These are phyloP conservation scores for Carabus problematicus DNA, from an alignment of 2,888 invertebrate genomes.

Conservation along the genomic window DNA sequence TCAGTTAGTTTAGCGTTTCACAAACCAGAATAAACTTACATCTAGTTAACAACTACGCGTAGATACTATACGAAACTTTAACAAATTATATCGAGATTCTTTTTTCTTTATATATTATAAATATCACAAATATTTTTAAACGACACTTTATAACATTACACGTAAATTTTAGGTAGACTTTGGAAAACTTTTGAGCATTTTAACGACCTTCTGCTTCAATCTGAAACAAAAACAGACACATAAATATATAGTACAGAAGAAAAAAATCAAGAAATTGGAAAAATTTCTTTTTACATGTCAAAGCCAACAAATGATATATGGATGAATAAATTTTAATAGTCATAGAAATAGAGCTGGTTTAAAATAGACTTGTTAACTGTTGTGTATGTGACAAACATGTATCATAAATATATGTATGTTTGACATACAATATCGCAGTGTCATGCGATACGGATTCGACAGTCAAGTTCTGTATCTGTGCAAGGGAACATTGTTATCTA, in stretches of 20 bases:
- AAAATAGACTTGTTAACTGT: not conserved
- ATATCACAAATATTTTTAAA: constrained; percentile 14
- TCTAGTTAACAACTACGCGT: no score
- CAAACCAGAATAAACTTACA: no score
- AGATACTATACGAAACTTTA: no score
- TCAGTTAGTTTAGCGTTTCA: no score
- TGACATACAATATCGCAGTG: constrained; percentile 3
- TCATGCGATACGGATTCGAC: not conserved
- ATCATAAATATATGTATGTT: constrained; percentile 3
- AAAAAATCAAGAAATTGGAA: not conserved
- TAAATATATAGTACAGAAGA: not conserved
- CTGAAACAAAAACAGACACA: constrained; percentile 9
- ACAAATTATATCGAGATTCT: no score
- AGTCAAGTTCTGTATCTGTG: not conserved
- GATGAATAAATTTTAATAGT: not conserved
- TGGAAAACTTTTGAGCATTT: constrained; percentile 5
- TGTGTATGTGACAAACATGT: constrained; percentile 1
- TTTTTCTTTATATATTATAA: not conserved
- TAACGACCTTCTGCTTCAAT: not conserved
- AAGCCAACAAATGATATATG: not conserved
- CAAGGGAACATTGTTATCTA: not conserved
- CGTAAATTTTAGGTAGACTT: no score
- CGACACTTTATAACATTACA: no score
- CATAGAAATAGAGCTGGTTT: not conserved
- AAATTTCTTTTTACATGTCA: not conserved